Evolutionary conservation across 2,113 vertebrate species (phyloP).

Genomic region (Archocentrus centrarchus): DNA sequence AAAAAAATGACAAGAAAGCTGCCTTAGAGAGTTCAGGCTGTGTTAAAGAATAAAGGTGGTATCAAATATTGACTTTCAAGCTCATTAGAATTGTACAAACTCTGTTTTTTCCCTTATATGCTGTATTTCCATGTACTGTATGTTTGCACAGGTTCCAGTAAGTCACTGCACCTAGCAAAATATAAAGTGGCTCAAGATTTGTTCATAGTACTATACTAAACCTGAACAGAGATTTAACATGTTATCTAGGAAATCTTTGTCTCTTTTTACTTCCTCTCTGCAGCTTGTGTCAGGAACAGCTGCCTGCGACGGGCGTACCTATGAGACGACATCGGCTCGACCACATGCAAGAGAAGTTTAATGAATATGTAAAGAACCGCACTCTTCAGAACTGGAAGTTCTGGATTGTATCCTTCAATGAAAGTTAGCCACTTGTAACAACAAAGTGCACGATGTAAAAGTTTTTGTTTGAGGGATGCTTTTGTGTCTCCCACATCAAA

Average conservation of each 20-base stretch:
- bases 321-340: constrained; percentile 83
- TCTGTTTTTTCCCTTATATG: too few species aligned
- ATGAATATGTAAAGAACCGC: constrained; percentile 91
- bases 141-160: background rate
- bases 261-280: background rate
- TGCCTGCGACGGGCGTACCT: constrained; percentile 92
- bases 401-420: constrained; percentile 95
- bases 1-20: too few species aligned
- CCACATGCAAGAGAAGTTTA: constrained; percentile 89
- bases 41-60: too few species aligned
- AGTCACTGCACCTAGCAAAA: background rate
- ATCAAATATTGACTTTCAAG: too few species aligned
- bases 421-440: background rate
- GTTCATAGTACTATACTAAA: background rate
- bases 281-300: constrained; percentile 92
- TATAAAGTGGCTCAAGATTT: background rate
- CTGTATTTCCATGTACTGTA: too few species aligned
- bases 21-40: too few species aligned
- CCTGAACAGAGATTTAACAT: background rate
- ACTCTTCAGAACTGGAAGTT: constrained; percentile 98
- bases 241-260: background rate
- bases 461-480: background rate
- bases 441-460: background rate
- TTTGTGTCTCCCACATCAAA: background rate
- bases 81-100: too few species aligned